A percentile compares a stretch with the other conserved stretches of the same genome.
Conservation (phyloP, 2,113 vertebrate species). For the Hiodon alosoides region DNA sequence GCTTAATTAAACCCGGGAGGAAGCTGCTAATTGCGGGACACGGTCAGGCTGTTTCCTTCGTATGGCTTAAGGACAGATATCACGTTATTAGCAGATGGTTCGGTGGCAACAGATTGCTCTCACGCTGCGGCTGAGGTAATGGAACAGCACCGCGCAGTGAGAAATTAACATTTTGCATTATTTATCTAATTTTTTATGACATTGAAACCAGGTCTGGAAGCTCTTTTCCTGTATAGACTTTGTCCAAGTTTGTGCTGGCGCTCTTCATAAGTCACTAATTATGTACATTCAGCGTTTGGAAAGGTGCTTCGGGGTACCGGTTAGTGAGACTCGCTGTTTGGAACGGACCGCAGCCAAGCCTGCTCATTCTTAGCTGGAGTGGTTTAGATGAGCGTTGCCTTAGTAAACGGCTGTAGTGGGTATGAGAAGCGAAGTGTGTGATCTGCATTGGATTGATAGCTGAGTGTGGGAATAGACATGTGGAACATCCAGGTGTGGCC, state of each 20-base stretch:
- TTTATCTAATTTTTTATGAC: background rate
- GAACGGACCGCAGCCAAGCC: no score
- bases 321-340: background rate
- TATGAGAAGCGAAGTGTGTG: no score
- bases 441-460: no score
- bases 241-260: background rate
- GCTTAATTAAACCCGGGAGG: constrained; percentile 45
- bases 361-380: background rate
- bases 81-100: constrained; percentile 50
- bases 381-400: background rate
- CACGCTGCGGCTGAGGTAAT: constrained; percentile 43
- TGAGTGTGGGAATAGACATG: background rate
- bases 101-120: constrained; percentile 51
- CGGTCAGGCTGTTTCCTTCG: constrained; percentile 33
- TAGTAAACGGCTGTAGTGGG: background rate
- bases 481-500: background rate
- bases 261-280: background rate
- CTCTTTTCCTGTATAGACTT: background rate
- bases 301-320: background rate
- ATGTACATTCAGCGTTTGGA: no score
- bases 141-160: constrained; percentile 23
- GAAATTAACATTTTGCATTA: constrained; percentile 31
- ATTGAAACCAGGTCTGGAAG: background rate
- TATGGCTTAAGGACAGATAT: constrained; percentile 39
- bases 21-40: constrained; percentile 22